Evolutionary conservation across 2,888 invertebrate species (phyloP), one percentile per base, ranked within the genome.

Genomic region (Lithophane socia): DNA sequence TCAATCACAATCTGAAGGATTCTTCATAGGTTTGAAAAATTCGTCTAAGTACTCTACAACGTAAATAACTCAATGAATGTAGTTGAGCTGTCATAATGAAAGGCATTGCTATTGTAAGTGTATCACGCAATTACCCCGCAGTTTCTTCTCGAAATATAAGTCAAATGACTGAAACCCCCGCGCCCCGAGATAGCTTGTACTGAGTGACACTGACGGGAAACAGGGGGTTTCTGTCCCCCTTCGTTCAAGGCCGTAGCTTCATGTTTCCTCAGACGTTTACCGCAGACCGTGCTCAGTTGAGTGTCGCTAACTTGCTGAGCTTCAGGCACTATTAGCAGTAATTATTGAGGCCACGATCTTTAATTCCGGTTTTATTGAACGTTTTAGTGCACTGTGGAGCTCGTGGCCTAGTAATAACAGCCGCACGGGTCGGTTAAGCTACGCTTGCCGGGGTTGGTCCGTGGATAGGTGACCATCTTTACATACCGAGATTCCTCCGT

Each of bases 231-330:
- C 13, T 13, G 16, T 52, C 29, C 13, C 47, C 24, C 29, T 63
- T 44, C n/a, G 16, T 52, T 61, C 44, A 29, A 61, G n/a, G 61
- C 13, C 44, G 13, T 1, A n/a, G 75, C 29, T 29, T 24, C n/a
- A 10, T 29, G 13, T 63, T 54, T 47, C 44, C 9, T 52, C 76
- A 75, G 44, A 44, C 52, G 52, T n/a, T 75, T 24, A 24, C 49
- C 37, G 42, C 47, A 60, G 24, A 37, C 37, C 24, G 37, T 24
- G 21, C 8, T 60, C 13, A 44, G 29, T 75, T n/a, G 21, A 75
- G 52, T 63, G 52, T n/a, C 24, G 56, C 10, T 52, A 42, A 60
- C 21, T 74, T 49, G 21, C 49, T 42, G n/a, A 16, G 13, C 60
- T 24, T n/a, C 37, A 49, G 37, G 37, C 29, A 37, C n/a, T 56